Evolutionary conservation across 2,797 vertebrate genomes (phyloP).

Genomic region (Nasua narica): DNA sequence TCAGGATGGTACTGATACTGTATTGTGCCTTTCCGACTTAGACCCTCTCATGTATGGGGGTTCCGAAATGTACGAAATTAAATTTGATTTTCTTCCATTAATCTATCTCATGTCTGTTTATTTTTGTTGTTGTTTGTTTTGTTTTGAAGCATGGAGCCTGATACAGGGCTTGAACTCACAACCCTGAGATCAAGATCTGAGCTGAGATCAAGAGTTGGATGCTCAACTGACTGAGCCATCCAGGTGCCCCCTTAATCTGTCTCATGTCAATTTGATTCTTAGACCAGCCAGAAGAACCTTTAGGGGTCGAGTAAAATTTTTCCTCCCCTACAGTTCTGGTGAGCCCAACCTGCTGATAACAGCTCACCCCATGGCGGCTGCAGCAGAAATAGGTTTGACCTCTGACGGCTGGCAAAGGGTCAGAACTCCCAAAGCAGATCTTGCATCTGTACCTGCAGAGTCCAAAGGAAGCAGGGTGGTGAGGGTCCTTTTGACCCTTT

Average conservation of each 20-base stretch:
- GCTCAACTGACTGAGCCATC: neutral
- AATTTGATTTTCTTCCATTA: neutral
- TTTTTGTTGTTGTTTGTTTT: neutral
- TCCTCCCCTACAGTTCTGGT: neutral
- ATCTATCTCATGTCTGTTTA: neutral
- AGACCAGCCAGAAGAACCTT: neutral
- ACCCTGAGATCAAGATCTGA: neutral
- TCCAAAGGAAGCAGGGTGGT: neutral
- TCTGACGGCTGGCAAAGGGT: neutral
- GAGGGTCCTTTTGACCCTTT: neutral
- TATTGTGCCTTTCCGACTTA: neutral
- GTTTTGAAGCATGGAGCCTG: neutral
- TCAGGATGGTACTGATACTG: neutral
- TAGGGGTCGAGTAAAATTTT: neutral
- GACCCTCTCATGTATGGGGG: neutral
- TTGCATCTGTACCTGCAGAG: no score
- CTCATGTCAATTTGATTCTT: neutral
- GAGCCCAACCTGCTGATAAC: neutral
- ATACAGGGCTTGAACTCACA: neutral
- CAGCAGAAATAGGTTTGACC: neutral
- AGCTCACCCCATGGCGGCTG: neutral
- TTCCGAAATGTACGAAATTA: neutral
- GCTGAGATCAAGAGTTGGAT: neutral
- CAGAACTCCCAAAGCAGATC: neutral
- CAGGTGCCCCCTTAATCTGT: neutral